Conservation (phyloP, 92 coral and sea anemone species). For the Chrysogorgia sp. region DNA sequence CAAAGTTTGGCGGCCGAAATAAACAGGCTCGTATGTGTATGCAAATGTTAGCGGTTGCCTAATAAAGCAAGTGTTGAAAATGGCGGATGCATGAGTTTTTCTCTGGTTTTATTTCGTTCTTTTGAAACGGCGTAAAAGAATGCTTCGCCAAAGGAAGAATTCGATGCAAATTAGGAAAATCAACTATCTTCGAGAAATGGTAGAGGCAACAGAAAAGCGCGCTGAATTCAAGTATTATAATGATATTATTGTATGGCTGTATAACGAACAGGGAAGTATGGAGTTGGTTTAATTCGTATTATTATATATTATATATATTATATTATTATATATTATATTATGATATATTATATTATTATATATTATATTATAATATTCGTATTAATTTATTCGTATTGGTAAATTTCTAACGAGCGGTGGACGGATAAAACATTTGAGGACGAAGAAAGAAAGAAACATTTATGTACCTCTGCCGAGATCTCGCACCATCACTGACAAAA, state of each 20-base stretch:
- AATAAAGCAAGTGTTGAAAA: background rate
- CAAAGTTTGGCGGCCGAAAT: no score
- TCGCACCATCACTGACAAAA: slow-evolving; percentile 1
- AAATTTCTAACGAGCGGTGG: slow-evolving; percentile 13
- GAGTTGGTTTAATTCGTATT: slow-evolving; percentile 28
- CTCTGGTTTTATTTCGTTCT: slow-evolving; percentile 1
- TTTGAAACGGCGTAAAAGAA: slow-evolving; percentile 20
- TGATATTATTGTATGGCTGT: slow-evolving; percentile 9
- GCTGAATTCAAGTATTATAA: background rate
- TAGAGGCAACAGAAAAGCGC: slow-evolving; percentile 8
- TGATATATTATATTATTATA: no score
- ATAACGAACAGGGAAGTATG: slow-evolving; percentile 18
- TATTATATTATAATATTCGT: no score
- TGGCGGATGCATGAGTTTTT: slow-evolving; percentile 16
- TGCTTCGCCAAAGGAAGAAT: background rate
- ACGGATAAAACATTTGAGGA: slow-evolving; percentile 19
- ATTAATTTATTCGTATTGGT: slow-evolving; percentile 32
- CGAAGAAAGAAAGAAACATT: slow-evolving; percentile 35
- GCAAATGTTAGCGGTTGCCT: slow-evolving; percentile 10
- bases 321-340: no score
- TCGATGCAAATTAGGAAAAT: slow-evolving; percentile 3
- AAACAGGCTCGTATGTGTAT: slow-evolving; percentile 5
- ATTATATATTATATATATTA: no score
- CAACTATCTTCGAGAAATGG: slow-evolving; percentile 1
- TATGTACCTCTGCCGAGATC: slow-evolving; percentile 16